Evolutionary conservation across 2,888 invertebrate species (phyloP).

Genomic region (Scaptomyza tumidula): DNA sequence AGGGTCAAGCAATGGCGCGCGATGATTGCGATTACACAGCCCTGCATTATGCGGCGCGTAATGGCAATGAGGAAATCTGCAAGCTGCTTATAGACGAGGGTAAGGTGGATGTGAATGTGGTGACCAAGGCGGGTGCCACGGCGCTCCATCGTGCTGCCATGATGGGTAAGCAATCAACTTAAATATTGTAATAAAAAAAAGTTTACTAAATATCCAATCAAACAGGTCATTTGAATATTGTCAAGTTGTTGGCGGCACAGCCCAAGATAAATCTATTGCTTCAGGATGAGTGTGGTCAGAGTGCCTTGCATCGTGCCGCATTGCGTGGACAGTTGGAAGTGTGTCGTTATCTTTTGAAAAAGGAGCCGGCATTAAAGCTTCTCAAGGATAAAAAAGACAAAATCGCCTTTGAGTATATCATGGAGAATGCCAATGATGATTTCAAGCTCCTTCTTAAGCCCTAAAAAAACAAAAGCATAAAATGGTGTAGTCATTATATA

Average conservation of each 20-base stretch:
- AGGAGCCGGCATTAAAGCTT: conserved; percentile 81
- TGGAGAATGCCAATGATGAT: conserved; percentile 83
- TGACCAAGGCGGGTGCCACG: conserved; percentile 92
- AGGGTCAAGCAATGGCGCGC: conserved; percentile 86
- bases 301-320: conserved; percentile 91
- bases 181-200: background rate
- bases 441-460: conserved; percentile 83
- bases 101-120: conserved; percentile 90
- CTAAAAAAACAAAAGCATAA: conserved; percentile 31
- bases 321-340: conserved; percentile 85
- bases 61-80: conserved; percentile 90
- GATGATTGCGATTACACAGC: conserved; percentile 94
- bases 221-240: conserved; percentile 88
- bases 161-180: conserved; percentile 86
- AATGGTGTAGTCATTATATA: conserved; percentile 11
- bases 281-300: conserved; percentile 92
- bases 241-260: conserved; percentile 87
- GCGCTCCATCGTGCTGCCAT: conserved; percentile 93
- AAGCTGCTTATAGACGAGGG: conserved; percentile 87
- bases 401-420: conserved; percentile 84
- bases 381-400: conserved; percentile 84
- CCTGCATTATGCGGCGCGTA: conserved; percentile 94
- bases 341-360: conserved; percentile 78
- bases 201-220: conserved; percentile 44
- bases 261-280: conserved; percentile 87